Evolutionary conservation across 2,888 invertebrate species (phyloP).

Genomic region (Drosophila cracens): DNA sequence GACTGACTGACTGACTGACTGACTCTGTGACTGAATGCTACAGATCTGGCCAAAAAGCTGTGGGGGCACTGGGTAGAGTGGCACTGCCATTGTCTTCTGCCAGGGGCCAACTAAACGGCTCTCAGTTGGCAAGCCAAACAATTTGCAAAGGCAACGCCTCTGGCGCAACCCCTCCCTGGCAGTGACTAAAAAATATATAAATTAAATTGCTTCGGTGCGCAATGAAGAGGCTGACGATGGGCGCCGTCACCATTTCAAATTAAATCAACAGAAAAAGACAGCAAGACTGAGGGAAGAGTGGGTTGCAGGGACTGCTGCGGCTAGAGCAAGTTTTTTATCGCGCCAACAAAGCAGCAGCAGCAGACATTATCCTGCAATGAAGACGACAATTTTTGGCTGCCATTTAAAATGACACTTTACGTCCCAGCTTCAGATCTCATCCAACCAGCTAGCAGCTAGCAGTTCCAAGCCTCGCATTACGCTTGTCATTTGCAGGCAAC

Average conservation of each 20-base stretch:
- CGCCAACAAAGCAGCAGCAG: conserved; percentile 66
- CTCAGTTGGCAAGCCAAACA: conserved; percentile 72
- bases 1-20: conserved; percentile 30
- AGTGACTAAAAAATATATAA: conserved; percentile 58
- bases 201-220: conserved; percentile 69
- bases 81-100: conserved; percentile 60
- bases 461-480: conserved; percentile 27
- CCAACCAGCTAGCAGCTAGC: neutral
- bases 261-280: conserved; percentile 79
- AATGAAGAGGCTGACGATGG: conserved; percentile 62
- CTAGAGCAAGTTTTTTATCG: conserved; percentile 74
- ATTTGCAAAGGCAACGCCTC: conserved; percentile 53
- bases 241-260: conserved; percentile 79
- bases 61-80: neutral
- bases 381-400: conserved; percentile 79
- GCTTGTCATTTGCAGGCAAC: conserved; percentile 75
- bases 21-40: conserved; percentile 28
- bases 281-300: neutral
- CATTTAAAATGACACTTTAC: conserved; percentile 75
- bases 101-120: conserved; percentile 70
- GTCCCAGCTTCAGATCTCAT: neutral
- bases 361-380: conserved; percentile 75
- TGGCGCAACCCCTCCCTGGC: neutral
- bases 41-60: conserved; percentile 6
- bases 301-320: conserved; percentile 20